A percentile compares a stretch with the other conserved stretches of the same genome.
These are phyloP conservation scores for Eueides isabella DNA, from an alignment of 1,140 invertebrate species.

Conservation along the genomic window DNA sequence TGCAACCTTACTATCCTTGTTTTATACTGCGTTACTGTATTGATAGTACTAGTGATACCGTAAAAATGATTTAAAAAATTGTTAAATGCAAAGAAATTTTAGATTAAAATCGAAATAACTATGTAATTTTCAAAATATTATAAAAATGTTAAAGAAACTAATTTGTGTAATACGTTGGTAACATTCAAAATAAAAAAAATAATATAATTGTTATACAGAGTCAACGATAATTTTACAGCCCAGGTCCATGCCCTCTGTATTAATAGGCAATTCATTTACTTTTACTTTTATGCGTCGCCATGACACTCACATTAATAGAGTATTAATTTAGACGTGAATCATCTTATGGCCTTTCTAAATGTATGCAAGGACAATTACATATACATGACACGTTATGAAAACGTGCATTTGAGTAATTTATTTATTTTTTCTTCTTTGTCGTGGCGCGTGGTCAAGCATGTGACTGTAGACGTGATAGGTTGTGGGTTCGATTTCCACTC, in stretches of 20 bases:
- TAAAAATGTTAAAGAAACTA: background rate
- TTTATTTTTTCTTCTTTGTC: too few relatives aligned
- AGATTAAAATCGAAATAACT: too few relatives aligned
- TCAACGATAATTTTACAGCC: slow-evolving; percentile 29
- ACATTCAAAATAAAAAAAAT: background rate
- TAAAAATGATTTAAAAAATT: too few relatives aligned
- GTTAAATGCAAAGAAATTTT: too few relatives aligned
- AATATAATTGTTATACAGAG: background rate
- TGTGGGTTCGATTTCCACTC: too few relatives aligned
- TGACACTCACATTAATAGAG: slow-evolving; percentile 36
- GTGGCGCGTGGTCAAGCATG: too few relatives aligned
- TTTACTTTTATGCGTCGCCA: slow-evolving; percentile 40
- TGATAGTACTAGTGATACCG: too few relatives aligned
- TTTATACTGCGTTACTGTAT: too few relatives aligned
- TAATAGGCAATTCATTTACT: slow-evolving; percentile 40
- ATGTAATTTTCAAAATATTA: too few relatives aligned
- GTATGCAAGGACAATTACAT: slow-evolving; percentile 25
- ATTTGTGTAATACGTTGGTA: background rate
- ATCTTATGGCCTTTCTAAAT: slow-evolving; percentile 33
- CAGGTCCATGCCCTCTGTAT: slow-evolving; percentile 36
- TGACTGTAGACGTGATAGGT: too few relatives aligned
- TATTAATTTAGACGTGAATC: slow-evolving; percentile 39
- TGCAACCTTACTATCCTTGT: too few relatives aligned
- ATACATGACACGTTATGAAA: slow-evolving; percentile 34
- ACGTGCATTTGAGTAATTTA: slow-evolving; percentile 22